Percentiles rank a stretch among this genome's conserved stretches.
These are phyloP conservation scores for Acipenser oxyrinchus DNA, from an alignment of 2,797 vertebrate species.

Conservation along the genomic window DNA sequence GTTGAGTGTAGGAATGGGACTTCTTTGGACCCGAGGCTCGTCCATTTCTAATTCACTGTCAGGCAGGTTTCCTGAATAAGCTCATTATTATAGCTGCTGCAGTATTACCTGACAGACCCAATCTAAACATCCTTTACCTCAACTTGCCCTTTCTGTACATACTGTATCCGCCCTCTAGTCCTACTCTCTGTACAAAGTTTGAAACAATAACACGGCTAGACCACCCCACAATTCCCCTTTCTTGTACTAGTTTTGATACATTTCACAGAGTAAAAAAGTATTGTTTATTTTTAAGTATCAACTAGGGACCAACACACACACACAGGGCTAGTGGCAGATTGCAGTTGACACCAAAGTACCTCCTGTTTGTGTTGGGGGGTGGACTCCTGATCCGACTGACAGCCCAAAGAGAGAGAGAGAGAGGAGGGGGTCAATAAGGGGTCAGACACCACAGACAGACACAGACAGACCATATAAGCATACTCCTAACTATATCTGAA, in stretches of 20 bases:
- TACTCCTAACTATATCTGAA: no score
- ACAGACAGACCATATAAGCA: constrained; percentile 20
- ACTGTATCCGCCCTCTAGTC: no score
- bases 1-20: no score
- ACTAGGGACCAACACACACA: neutral
- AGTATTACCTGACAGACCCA: no score
- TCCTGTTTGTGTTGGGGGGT: constrained; percentile 93
- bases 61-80: no score
- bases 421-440: constrained; percentile 41
- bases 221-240: neutral
- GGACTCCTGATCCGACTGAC: constrained; percentile 88
- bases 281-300: no score
- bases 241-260: neutral
- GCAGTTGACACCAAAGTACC: constrained; percentile 62
- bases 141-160: no score
- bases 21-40: no score
- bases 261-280: neutral
- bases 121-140: no score
- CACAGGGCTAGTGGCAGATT: constrained; percentile 11
- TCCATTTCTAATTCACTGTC: no score
- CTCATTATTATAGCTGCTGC: no score
- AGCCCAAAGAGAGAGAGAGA: constrained; percentile 49
- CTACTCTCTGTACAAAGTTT: no score
- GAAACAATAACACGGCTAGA: neutral
- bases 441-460: constrained; percentile 20